Evolutionary conservation across 37 sponge, comb jelly and placozoan species (phyloP).

Genomic region (Chondrilla cf. caribensis): DNA sequence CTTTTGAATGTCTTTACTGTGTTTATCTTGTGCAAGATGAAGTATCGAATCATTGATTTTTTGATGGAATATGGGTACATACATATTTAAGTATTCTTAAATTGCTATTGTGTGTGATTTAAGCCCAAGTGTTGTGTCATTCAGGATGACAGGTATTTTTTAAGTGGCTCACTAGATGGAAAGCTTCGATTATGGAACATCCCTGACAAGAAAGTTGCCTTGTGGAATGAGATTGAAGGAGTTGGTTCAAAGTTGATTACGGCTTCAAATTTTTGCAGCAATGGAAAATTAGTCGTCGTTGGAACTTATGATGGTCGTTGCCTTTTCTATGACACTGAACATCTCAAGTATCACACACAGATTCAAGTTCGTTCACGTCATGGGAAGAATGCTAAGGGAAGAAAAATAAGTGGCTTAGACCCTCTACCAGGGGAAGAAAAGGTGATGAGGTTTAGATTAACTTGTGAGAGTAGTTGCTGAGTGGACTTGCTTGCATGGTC

Average conservation of each 20-base stretch:
- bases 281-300: constrained; percentile 86
- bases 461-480: too few species aligned
- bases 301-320: constrained; percentile 97
- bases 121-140: too few species aligned
- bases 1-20: too few species aligned
- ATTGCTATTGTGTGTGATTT: too few species aligned
- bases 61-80: too few species aligned
- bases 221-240: constrained; percentile 94
- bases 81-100: too few species aligned
- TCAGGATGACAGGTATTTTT: constrained; percentile 93
- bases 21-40: too few species aligned
- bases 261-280: constrained; percentile 91
- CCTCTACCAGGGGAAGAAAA: constrained; percentile 92
- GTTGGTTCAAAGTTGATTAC: constrained; percentile 88
- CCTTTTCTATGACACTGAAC: constrained; percentile 95
- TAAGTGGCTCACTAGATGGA: constrained; percentile 94
- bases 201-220: constrained; percentile 93
- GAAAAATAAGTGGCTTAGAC: constrained; percentile 90
- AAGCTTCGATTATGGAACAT: constrained; percentile 93
- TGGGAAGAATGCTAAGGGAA: constrained; percentile 84
- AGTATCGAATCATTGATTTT: too few species aligned
- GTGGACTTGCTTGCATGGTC: too few species aligned
- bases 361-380: constrained; percentile 89
- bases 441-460: too few species aligned
- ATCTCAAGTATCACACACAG: constrained; percentile 97